phyloP scores from a whole-genome alignment of 1,140 invertebrate genomes.

The Drosophila busckii region DNA sequence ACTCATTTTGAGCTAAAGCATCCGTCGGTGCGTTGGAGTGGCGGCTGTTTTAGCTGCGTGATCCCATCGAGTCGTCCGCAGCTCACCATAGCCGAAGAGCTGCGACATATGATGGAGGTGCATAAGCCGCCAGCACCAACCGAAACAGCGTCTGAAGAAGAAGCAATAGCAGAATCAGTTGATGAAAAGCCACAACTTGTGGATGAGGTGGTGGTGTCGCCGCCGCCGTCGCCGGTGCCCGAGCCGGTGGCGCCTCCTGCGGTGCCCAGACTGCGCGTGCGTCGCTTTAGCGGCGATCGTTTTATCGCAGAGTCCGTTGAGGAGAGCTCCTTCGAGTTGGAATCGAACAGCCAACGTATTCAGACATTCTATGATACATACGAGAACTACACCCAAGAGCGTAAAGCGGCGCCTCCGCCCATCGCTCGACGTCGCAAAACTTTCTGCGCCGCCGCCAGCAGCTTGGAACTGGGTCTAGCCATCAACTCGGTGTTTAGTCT shows the following conservation, averaged over 20 bases:
- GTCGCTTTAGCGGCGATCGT: slow-evolving; percentile 54
- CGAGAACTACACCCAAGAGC: too few relatives aligned
- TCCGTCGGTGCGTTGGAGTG: slow-evolving; percentile 40
- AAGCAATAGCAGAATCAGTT: too few relatives aligned
- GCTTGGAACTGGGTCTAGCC: slow-evolving; percentile 29
- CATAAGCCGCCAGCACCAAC: too few relatives aligned
- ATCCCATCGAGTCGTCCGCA: background rate
- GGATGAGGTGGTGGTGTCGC: background rate
- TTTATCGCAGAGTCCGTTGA: background rate
- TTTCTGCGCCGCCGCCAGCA: background rate
- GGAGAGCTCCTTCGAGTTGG: background rate
- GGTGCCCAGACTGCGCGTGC: slow-evolving; percentile 42
- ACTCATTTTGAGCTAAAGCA: slow-evolving; percentile 52
- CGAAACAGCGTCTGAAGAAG: too few relatives aligned
- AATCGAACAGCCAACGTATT: too few relatives aligned
- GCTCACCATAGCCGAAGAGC: slow-evolving; percentile 14
- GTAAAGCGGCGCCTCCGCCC: slow-evolving; percentile 29
- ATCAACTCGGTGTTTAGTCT: slow-evolving; percentile 44
- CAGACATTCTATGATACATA: too few relatives aligned
- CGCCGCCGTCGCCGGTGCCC: background rate
- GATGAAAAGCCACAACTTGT: too few relatives aligned
- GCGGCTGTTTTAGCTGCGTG: slow-evolving; percentile 40
- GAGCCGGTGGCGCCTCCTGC: background rate
- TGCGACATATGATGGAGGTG: slow-evolving; percentile 28
- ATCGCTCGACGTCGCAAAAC: too few relatives aligned